phyloP scores from a whole-genome alignment of 1,140 invertebrate genomes.

The Tetramorium simillimum region DNA sequence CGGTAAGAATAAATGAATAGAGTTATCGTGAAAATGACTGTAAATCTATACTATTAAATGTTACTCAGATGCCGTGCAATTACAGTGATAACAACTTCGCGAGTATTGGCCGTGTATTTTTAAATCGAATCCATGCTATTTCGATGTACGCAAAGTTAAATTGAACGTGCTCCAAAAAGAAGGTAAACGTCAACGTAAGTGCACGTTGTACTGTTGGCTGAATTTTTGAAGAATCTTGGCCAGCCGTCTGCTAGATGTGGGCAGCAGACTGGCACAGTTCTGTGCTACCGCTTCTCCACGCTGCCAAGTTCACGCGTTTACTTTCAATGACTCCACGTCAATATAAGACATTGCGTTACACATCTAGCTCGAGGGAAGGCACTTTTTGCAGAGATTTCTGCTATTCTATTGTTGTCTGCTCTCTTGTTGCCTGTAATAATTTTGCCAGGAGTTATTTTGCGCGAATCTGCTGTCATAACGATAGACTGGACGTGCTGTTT shows the following conservation, averaged over 20 bases:
- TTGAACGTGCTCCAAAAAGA: slow-evolving; percentile 72
- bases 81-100: slow-evolving; percentile 25
- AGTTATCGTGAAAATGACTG: neutral
- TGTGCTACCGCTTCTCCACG: slow-evolving; percentile 24
- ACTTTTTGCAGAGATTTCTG: slow-evolving; percentile 21
- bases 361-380: neutral
- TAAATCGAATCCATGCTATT: slow-evolving; percentile 42
- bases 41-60: neutral
- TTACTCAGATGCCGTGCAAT: no score
- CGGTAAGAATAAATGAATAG: neutral
- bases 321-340: slow-evolving; percentile 63
- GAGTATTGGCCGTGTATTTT: slow-evolving; percentile 44
- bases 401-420: slow-evolving; percentile 15
- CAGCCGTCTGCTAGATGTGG: slow-evolving; percentile 53
- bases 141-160: slow-evolving; percentile 13
- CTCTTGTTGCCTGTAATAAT: neutral
- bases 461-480: neutral
- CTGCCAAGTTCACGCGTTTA: slow-evolving; percentile 71
- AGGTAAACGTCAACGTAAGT: slow-evolving; percentile 68
- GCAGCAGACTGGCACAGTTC: slow-evolving; percentile 63
- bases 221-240: slow-evolving; percentile 75
- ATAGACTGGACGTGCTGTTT: neutral
- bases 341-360: slow-evolving; percentile 27
- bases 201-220: slow-evolving; percentile 68
- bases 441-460: neutral